Base-by-base conservation (phyloP, 1,140 invertebrate genomes). In the Zelostemma sp. region DNA sequence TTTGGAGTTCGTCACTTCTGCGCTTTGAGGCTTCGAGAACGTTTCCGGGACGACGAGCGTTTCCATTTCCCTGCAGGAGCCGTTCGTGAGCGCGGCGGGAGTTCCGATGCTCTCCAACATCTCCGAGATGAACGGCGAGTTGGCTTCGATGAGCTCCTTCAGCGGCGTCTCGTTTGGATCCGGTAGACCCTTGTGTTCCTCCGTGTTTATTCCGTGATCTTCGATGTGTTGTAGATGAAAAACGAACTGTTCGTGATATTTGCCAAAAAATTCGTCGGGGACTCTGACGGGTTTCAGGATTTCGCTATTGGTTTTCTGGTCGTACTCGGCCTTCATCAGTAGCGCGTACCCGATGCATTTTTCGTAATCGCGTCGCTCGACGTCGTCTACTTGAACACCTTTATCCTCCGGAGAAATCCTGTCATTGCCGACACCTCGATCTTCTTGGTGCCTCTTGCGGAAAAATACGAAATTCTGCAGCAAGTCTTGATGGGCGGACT, bases 211-310 rank as follows among this genome's bases (percentile, higher is more conserved):
- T 0, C 68, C 72, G 25, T 71, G 19, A 25, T 78, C 67, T 17
- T 84, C 79, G 0, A 77, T 74, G n/a, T 76, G 58, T 1, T 86
- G 80, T 0, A 86, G 49, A 46, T 78, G 78, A 33, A 58, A 74
- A 6, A 83, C 66, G 63, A 67, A 85, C 16, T 85, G 72, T 28
- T 84, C 80, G 15, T 83, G 70, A 12, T 82, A 85, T 38, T 79
- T 80, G 1, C 65, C 73, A n/a, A 68, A 67, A 49, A 77, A 31
- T 6, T 80, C 54, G 15, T 77, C 58, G 0, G 68, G 57, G 8
- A 59, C 15, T 0, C 8, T 19, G 0, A 58, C 57, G 1, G 70
- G 55, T 11, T 66, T 45, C 1, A 57, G 47, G 12, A 55, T 25
- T 43, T 64, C 60, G 2, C 64, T 11, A 1, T 72, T 18, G 0